Evolutionary conservation across 2,888 invertebrate species (phyloP).

Genomic region (Polydrusus pterygomalis): DNA sequence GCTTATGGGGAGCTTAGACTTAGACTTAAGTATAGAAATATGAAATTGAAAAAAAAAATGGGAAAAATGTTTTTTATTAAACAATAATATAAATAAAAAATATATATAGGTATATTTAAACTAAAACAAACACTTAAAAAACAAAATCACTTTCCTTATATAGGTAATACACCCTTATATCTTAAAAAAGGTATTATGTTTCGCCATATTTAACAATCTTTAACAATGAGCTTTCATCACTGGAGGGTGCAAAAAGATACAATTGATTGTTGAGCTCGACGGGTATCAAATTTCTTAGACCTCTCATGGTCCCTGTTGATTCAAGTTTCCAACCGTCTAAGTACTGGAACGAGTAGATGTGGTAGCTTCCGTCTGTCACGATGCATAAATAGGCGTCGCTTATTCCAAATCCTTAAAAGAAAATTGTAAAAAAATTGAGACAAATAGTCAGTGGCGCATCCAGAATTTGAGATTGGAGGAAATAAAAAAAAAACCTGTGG

Average conservation of each 20-base stretch:
- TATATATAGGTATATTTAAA: neutral
- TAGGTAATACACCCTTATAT: neutral
- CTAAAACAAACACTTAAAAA: slow-evolving; percentile 24
- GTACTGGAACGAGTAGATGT: slow-evolving; percentile 66
- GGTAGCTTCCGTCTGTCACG: slow-evolving; percentile 65
- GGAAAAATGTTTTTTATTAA: slow-evolving; percentile 14
- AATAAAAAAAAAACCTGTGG: no score
- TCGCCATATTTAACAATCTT: slow-evolving; percentile 65
- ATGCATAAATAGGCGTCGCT: slow-evolving; percentile 67
- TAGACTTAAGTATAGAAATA: no score
- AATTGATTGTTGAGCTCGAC: slow-evolving; percentile 63
- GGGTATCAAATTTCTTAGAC: slow-evolving; percentile 66
- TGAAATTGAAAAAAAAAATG: no score
- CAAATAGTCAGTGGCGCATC: no score
- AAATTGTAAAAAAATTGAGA: neutral
- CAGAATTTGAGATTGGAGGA: no score
- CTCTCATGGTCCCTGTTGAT: slow-evolving; percentile 65
- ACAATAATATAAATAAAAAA: slow-evolving; percentile 11
- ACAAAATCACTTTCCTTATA: neutral
- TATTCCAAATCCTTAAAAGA: slow-evolving; percentile 64
- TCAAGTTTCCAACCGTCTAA: slow-evolving; percentile 68
- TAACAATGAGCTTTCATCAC: slow-evolving; percentile 64
- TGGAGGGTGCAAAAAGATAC: slow-evolving; percentile 66
- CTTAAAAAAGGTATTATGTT: slow-evolving; percentile 32
- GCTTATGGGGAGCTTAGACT: no score